Evolutionary conservation across 2,113 vertebrate genomes (phyloP).

Genomic region (Erpornis zantholeuca): DNA sequence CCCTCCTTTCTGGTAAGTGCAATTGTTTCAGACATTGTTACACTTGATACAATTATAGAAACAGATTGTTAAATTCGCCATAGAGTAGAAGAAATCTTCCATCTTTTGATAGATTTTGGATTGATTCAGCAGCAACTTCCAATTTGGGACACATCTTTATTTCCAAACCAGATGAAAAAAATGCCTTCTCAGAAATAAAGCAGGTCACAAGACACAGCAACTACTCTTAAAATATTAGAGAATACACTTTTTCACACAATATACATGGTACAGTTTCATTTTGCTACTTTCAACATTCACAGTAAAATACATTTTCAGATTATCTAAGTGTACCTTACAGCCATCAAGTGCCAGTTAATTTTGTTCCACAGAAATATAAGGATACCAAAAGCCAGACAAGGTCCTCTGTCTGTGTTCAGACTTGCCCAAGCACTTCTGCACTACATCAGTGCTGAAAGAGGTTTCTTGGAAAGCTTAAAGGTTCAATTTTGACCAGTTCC

Average conservation of each 20-base stretch:
- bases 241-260: background rate
- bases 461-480: constrained; percentile 13
- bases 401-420: background rate
- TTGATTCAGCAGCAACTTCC: background rate
- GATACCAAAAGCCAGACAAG: background rate
- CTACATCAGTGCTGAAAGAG: background rate
- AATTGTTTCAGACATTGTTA: background rate
- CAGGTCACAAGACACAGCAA: background rate
- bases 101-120: background rate
- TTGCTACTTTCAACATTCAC: background rate
- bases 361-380: background rate
- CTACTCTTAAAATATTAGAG: background rate
- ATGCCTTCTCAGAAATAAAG: background rate
- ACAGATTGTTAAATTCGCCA: background rate
- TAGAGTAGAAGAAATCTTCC: background rate
- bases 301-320: background rate
- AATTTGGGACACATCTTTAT: background rate
- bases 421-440: background rate
- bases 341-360: background rate
- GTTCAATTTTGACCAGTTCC: constrained; percentile 8
- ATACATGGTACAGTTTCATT: background rate
- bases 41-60: background rate
- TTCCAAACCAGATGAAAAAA: background rate
- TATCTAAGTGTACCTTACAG: background rate
- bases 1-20: background rate